A percentile compares a stretch with the other conserved stretches of the same genome.
These are phyloP conservation scores for Semotilus atromaculatus DNA, from an alignment of 2,797 vertebrate genomes.

Conservation along the genomic window DNA sequence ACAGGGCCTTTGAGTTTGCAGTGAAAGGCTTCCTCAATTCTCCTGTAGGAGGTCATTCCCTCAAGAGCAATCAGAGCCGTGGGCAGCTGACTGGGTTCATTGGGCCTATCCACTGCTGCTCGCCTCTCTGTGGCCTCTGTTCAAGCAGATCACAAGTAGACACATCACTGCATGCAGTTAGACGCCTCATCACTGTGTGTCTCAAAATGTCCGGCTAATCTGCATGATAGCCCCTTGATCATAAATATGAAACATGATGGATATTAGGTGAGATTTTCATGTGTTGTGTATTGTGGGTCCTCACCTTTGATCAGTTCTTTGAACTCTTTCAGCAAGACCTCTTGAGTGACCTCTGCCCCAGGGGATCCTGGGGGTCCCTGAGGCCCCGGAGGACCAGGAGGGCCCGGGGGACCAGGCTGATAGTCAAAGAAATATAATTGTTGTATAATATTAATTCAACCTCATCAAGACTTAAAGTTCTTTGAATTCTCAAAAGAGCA, in stretches of 20 bases:
- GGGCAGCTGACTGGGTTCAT: slow-evolving; percentile 77
- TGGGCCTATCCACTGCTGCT: slow-evolving; percentile 71
- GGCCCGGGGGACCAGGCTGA: slow-evolving; percentile 90
- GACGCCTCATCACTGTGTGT: neutral
- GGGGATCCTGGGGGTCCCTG: slow-evolving; percentile 85
- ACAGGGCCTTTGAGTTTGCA: slow-evolving; percentile 89
- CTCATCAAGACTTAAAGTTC: neutral
- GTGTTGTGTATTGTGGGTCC: slow-evolving; percentile 11
- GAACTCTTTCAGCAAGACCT: slow-evolving; percentile 89
- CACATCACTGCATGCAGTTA: slow-evolving; percentile 17
- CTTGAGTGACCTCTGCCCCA: slow-evolving; percentile 88
- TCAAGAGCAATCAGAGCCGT: slow-evolving; percentile 82
- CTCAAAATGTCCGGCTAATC: slow-evolving; percentile 12
- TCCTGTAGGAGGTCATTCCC: slow-evolving; percentile 73
- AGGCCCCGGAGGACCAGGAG: slow-evolving; percentile 87
- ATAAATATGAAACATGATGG: neutral
- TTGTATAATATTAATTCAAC: neutral
- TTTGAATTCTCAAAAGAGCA: neutral
- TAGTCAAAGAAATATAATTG: slow-evolving; percentile 39
- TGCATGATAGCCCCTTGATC: neutral
- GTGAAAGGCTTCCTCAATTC: slow-evolving; percentile 90
- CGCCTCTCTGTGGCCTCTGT: slow-evolving; percentile 88
- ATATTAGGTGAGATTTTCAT: neutral
- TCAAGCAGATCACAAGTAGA: slow-evolving; percentile 34
- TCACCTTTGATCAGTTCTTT: slow-evolving; percentile 93